Percentiles rank a stretch among this genome's conserved stretches.
These are phyloP conservation scores for Stenchaetothrips biformis DNA, from an alignment of 2,888 invertebrate genomes.

Conservation along the genomic window DNA sequence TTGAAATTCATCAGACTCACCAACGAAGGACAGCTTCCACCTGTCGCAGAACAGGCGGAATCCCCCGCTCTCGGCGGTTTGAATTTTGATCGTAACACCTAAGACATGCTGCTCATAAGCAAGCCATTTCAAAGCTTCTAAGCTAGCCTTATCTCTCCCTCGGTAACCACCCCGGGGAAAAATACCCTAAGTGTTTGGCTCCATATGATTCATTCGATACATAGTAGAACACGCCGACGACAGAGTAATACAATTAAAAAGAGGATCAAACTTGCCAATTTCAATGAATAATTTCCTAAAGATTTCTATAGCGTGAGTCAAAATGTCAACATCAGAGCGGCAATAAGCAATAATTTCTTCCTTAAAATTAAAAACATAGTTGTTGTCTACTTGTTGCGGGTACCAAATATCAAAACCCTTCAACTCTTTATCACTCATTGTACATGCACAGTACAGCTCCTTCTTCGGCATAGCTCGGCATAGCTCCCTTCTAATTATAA, in stretches of 20 bases:
- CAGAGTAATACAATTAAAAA: not conserved
- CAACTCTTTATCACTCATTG: not conserved
- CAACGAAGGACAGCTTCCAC: too few species aligned
- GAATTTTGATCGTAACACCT: not conserved
- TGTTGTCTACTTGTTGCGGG: not conserved
- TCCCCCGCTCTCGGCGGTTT: not conserved
- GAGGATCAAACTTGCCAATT: not conserved
- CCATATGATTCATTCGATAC: not conserved
- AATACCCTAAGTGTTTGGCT: not conserved
- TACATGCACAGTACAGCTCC: not conserved
- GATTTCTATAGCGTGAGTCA: not conserved
- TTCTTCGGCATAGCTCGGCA: too few species aligned
- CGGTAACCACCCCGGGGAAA: not conserved
- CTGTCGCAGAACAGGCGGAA: too few species aligned
- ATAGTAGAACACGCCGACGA: not conserved
- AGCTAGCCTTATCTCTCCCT: not conserved
- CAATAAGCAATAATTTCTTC: not conserved
- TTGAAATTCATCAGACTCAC: too few species aligned
- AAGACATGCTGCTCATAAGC: not conserved
- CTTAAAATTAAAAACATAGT: not conserved
- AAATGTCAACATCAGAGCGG: not conserved
- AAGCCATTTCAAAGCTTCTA: not conserved
- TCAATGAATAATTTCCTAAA: not conserved
- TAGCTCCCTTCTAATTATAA: too few species aligned
- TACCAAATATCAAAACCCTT: not conserved